phyloP scores from a whole-genome alignment of 2,888 invertebrate species.

The Diplolepis rosae region DNA sequence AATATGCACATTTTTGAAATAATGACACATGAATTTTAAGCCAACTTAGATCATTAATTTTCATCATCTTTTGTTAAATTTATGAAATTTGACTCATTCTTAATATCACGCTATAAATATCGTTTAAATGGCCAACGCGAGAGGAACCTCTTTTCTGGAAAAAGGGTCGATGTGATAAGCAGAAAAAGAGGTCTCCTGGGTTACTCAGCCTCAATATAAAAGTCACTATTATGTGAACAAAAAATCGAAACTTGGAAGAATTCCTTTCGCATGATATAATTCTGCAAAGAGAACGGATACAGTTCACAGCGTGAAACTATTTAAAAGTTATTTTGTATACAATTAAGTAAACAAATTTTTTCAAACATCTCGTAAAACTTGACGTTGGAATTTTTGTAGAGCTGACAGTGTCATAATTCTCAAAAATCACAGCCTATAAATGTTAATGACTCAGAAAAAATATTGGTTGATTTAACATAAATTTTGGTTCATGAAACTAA shows the following conservation, averaged over 20 bases:
- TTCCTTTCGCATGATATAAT: conserved; percentile 4
- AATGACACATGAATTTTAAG: too few relatives aligned
- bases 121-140: conserved; percentile 14
- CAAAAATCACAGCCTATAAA: not conserved
- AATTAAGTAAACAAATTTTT: not conserved
- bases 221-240: not conserved
- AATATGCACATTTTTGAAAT: too few relatives aligned
- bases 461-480: too few relatives aligned
- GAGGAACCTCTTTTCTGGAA: conserved; percentile 1
- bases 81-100: conserved; percentile 20
- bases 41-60: too few relatives aligned
- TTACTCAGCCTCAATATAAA: not conserved
- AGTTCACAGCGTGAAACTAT: not conserved
- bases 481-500: too few relatives aligned
- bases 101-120: conserved; percentile 25
- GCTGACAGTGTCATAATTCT: not conserved
- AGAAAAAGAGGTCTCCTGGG: conserved; percentile 20
- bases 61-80: too few relatives aligned
- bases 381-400: not conserved
- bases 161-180: conserved; percentile 23
- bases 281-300: not conserved
- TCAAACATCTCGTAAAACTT: not conserved
- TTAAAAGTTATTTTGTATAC: not conserved
- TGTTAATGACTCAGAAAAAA: too few relatives aligned
- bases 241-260: not conserved